Conservation (phyloP, 2,113 vertebrate species). For the Hippoglossus stenolepis region DNA sequence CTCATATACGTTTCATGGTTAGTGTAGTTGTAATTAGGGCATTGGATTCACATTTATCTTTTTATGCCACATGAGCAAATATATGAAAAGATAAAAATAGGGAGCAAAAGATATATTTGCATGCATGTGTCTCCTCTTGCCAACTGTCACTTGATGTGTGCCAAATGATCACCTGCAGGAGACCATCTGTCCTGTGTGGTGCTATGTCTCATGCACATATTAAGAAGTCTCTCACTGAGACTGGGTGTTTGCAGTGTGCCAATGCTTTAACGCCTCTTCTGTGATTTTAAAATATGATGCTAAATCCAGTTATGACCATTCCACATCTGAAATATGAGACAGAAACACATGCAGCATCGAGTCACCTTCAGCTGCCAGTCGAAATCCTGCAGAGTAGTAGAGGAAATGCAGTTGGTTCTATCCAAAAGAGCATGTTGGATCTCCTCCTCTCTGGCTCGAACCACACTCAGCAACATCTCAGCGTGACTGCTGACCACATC, state of each 20-base stretch:
- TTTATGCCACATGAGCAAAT: too few species aligned
- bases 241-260: background rate
- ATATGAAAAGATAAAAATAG: too few species aligned
- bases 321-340: background rate
- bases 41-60: too few species aligned
- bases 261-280: background rate
- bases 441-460: constrained; percentile 88
- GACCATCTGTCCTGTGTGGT: too few species aligned
- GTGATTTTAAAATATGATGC: background rate
- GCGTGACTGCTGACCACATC: constrained; percentile 79
- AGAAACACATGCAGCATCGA: background rate
- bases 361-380: constrained; percentile 97
- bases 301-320: background rate
- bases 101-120: too few species aligned
- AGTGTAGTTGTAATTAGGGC: too few species aligned
- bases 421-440: constrained; percentile 86
- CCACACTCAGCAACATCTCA: constrained; percentile 82
- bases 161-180: too few species aligned
- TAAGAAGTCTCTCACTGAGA: background rate
- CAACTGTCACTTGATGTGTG: too few species aligned
- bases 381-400: constrained; percentile 91
- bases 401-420: constrained; percentile 87
- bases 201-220: too few species aligned
- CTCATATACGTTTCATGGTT: too few species aligned
- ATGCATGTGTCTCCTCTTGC: too few species aligned